Conservation (phyloP, 1,140 invertebrate genomes). For the Zaprionus davidi region DNA sequence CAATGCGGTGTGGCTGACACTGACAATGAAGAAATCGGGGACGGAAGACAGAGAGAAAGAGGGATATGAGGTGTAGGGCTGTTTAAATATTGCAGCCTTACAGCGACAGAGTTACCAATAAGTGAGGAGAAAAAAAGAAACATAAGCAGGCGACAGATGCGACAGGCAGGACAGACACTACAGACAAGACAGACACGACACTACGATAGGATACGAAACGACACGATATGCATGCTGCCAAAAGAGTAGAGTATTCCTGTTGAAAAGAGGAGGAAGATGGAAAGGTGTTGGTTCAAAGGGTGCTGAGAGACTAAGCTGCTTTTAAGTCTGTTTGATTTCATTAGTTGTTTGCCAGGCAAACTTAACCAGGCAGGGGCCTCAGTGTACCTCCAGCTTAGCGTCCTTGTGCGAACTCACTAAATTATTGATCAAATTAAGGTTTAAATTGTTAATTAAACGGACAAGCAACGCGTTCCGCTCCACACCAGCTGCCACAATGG, state of each 20-base stretch:
- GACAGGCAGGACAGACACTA: neutral
- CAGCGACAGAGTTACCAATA: conserved; percentile 25
- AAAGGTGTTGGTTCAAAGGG: neutral
- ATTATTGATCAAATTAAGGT: conserved; percentile 68
- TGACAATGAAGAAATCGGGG: neutral
- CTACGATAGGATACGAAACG: neutral
- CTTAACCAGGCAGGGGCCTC: conserved; percentile 4
- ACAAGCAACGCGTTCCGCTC: conserved; percentile 26
- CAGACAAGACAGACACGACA: neutral
- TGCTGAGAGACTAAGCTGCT: neutral
- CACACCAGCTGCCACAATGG: too few species aligned
- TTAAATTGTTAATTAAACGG: conserved; percentile 79
- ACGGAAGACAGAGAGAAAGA: neutral
- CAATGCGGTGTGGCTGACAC: conserved; percentile 15
- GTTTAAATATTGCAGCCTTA: conserved; percentile 34
- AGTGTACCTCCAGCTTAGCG: neutral
- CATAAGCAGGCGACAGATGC: conserved; percentile 4
- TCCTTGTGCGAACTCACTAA: conserved; percentile 44
- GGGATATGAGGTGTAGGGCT: conserved; percentile 8
- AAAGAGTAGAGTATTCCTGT: conserved; percentile 12
- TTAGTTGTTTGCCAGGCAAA: conserved; percentile 17
- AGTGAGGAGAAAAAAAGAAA: conserved; percentile 16
- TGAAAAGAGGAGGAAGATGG: neutral
- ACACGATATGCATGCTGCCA: conserved; percentile 21
- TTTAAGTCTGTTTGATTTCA: conserved; percentile 29